phyloP scores from a whole-genome alignment of 2,888 invertebrate genomes.

The Chymomyza procnemis region DNA sequence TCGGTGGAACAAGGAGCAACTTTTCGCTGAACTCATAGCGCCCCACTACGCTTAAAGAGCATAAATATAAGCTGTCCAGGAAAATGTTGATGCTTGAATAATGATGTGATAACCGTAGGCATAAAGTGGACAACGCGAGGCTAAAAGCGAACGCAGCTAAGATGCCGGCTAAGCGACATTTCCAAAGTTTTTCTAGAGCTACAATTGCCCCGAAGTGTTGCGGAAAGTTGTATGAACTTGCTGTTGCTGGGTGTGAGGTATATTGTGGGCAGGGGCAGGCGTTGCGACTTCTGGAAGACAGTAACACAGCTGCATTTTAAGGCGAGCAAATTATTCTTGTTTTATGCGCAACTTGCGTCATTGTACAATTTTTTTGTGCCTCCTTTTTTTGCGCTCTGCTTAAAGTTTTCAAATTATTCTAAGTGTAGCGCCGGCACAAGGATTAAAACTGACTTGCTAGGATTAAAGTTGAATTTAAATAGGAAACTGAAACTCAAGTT shows the following conservation, averaged over 20 bases:
- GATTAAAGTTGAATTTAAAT: background rate
- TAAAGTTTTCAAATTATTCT: slow-evolving; percentile 71
- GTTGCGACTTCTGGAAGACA: too few relatives aligned
- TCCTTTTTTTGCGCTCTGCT: slow-evolving; percentile 39
- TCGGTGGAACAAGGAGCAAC: background rate
- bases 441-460: slow-evolving; percentile 18
- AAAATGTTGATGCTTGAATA: slow-evolving; percentile 71
- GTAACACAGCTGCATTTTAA: slow-evolving; percentile 57
- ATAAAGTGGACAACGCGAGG: slow-evolving; percentile 53
- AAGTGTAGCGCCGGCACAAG: slow-evolving; percentile 50
- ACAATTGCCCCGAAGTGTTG: slow-evolving; percentile 42
- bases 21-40: slow-evolving; percentile 1
- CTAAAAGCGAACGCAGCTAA: background rate
- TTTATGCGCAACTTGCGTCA: background rate
- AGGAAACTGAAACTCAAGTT: background rate
- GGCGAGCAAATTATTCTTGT: background rate
- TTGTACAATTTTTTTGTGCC: too few relatives aligned
- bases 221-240: background rate
- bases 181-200: slow-evolving; percentile 44
- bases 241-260: background rate
- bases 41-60: background rate
- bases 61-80: slow-evolving; percentile 8
- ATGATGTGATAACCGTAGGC: slow-evolving; percentile 72
- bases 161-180: slow-evolving; percentile 1
- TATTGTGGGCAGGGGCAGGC: too few relatives aligned